Conservation (phyloP, 2,888 invertebrate genomes). For the Rhagium mordax region DNA sequence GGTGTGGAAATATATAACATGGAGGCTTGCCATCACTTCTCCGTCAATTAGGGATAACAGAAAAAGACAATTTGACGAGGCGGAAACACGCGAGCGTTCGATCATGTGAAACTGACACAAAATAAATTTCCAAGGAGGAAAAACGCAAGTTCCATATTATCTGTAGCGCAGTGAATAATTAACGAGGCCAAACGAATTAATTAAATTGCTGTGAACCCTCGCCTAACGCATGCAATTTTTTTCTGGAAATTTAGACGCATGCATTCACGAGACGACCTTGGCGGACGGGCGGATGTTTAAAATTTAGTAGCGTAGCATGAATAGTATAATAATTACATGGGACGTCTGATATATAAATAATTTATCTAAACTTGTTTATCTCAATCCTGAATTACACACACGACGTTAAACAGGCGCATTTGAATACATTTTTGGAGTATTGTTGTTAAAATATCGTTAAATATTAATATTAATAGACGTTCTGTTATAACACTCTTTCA, state of each 20-base stretch:
- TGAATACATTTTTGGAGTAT: constrained; percentile 7
- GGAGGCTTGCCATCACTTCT: neutral
- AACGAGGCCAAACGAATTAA: neutral
- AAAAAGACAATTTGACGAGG: neutral
- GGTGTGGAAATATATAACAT: neutral
- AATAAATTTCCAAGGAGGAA: neutral
- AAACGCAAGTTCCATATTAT: neutral
- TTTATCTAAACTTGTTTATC: constrained; percentile 29
- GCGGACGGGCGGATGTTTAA: constrained; percentile 36
- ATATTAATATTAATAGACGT: constrained; percentile 7
- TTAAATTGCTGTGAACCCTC: neutral
- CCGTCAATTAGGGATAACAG: neutral
- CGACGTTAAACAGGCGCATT: neutral
- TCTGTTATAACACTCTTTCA: constrained; percentile 1
- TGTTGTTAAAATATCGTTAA: constrained; percentile 2
- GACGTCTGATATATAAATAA: constrained; percentile 34
- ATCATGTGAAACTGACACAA: neutral
- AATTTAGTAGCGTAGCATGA: constrained; percentile 37
- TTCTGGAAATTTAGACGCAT: neutral
- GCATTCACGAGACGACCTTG: constrained; percentile 31
- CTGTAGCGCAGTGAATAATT: neutral
- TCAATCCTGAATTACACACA: neutral
- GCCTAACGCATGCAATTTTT: neutral
- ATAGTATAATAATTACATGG: constrained; percentile 37
- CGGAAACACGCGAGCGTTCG: neutral